Evolutionary conservation across 2,113 vertebrate species (phyloP).

Genomic region (Pogona vitticeps): DNA sequence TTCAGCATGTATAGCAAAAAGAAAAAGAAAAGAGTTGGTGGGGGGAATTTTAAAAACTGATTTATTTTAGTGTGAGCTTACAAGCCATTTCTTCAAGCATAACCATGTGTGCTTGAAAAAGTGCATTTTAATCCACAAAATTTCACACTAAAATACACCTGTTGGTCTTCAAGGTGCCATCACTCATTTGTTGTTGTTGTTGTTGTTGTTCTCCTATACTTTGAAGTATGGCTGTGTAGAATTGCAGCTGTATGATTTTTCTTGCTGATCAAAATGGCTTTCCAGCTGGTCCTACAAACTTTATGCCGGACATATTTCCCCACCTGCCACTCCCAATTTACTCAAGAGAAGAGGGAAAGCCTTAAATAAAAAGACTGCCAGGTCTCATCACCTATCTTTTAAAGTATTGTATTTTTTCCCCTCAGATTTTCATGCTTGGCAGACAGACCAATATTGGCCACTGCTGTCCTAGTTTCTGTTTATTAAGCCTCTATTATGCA

Average conservation of each 20-base stretch:
- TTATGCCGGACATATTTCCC: neutral
- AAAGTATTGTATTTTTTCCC: neutral
- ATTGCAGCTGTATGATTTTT: neutral
- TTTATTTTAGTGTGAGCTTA: too few species aligned
- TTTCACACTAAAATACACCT: too few species aligned
- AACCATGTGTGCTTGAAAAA: too few species aligned
- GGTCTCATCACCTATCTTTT: neutral
- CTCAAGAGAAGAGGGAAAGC: too few species aligned
- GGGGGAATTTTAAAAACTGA: too few species aligned
- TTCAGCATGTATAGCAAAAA: too few species aligned
- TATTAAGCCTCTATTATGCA: neutral
- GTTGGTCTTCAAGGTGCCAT: too few species aligned
- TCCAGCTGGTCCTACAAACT: neutral
- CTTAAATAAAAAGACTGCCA: neutral
- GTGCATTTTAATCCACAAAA: too few species aligned
- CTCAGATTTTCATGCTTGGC: neutral
- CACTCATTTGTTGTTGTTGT: too few species aligned
- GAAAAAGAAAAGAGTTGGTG: too few species aligned
- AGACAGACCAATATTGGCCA: neutral
- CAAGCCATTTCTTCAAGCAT: too few species aligned
- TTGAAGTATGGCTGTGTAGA: neutral
- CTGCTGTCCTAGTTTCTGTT: neutral
- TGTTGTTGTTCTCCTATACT: too few species aligned
- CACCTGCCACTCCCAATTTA: neutral
- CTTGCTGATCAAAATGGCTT: neutral